phyloP scores from a whole-genome alignment of 2,113 vertebrate species.

The Psammodynastes pulverulentus region DNA sequence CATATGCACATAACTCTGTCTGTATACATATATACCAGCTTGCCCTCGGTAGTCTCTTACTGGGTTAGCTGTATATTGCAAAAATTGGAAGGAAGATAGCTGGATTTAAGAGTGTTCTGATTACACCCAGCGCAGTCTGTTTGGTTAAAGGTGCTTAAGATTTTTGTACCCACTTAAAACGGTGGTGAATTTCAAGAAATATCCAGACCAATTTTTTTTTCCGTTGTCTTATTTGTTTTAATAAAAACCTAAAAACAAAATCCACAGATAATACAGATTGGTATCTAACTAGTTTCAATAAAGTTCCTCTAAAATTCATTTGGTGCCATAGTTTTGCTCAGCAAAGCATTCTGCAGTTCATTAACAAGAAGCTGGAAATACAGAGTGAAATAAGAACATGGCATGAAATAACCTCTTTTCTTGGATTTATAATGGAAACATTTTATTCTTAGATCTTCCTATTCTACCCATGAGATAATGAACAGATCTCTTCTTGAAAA shows the following conservation, averaged over 20 bases:
- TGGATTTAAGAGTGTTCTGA: neutral
- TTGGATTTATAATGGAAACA: neutral
- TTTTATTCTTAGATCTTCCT: neutral
- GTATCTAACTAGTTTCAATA: neutral
- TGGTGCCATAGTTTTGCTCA: neutral
- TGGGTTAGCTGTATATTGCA: neutral
- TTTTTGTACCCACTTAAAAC: neutral
- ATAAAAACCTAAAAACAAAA: neutral
- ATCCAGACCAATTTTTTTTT: neutral
- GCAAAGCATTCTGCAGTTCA: neutral
- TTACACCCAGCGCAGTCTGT: neutral
- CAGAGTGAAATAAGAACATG: neutral
- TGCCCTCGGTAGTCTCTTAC: neutral
- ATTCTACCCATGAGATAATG: neutral
- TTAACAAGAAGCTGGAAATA: neutral
- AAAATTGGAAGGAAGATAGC: neutral
- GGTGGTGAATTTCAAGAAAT: neutral
- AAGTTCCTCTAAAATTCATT: neutral
- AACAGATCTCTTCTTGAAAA: neutral
- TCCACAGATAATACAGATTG: neutral
- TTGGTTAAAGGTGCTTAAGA: neutral
- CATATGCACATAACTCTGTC: neutral
- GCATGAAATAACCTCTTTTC: neutral
- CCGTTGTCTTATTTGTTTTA: neutral
- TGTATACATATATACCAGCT: neutral